A percentile compares a stretch with the other conserved stretches of the same genome.
Conservation (phyloP, 2,888 invertebrate species). For the Trichopoda pennipes region DNA sequence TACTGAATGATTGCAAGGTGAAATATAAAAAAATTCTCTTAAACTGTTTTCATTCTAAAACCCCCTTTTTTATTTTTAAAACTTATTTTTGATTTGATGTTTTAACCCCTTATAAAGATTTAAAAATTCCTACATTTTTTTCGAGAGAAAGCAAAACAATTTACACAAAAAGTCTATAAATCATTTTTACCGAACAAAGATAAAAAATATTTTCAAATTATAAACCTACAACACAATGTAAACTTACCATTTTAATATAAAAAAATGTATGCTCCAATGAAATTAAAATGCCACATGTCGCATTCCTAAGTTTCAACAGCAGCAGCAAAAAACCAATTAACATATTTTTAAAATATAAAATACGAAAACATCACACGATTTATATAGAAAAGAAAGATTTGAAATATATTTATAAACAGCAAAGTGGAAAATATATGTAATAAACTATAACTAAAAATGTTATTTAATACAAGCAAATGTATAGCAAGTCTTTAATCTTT, state of each 20-base stretch:
- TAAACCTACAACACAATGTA: neutral
- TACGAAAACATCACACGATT: conserved; percentile 12
- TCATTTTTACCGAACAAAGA: neutral
- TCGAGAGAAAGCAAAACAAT: too few relatives aligned
- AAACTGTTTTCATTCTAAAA: too few relatives aligned
- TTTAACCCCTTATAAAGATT: too few relatives aligned
- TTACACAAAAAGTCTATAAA: too few relatives aligned
- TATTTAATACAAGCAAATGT: neutral
- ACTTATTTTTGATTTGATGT: too few relatives aligned
- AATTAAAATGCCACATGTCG: conserved; percentile 66
- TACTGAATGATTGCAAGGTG: too few relatives aligned
- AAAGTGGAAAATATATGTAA: conserved; percentile 1
- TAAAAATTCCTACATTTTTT: too few relatives aligned
- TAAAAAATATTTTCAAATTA: neutral
- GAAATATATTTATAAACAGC: conserved; percentile 4
- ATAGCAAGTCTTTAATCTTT: too few relatives aligned
- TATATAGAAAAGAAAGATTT: conserved; percentile 11
- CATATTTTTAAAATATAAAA: conserved; percentile 56
- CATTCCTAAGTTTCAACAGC: conserved; percentile 60
- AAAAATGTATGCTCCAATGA: conserved; percentile 59
- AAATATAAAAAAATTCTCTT: too few relatives aligned
- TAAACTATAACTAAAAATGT: conserved; percentile 2
- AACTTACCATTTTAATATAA: conserved; percentile 38
- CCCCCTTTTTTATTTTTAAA: too few relatives aligned
- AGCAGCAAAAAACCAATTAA: conserved; percentile 62